These are phyloP conservation scores for Mythimna lalbum DNA, from an alignment of 2,888 invertebrate genomes.

Conservation along the genomic window DNA sequence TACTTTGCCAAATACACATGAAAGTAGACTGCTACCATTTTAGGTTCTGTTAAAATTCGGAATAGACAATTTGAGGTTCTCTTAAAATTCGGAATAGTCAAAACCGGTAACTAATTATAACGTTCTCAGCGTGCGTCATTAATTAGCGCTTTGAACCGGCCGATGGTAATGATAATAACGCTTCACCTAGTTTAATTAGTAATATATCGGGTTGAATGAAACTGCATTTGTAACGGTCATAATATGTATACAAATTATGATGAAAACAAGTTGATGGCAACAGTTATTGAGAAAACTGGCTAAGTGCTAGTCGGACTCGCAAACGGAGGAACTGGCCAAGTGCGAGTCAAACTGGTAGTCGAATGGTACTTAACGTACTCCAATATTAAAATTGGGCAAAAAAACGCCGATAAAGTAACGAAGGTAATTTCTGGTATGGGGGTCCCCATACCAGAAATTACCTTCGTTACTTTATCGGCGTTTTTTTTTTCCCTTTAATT, in stretches of 20 bases:
- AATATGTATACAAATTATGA: background rate
- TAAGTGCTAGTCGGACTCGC: too few species aligned
- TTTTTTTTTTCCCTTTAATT: too few species aligned
- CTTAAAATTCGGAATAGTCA: constrained; percentile 20
- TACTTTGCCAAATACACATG: background rate
- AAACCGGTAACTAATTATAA: constrained; percentile 38
- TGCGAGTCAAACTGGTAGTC: too few species aligned
- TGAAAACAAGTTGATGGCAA: background rate
- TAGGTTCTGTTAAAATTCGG: constrained; percentile 3
- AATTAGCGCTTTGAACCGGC: constrained; percentile 43
- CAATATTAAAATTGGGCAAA: too few species aligned
- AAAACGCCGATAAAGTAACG: background rate
- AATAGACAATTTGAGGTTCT: constrained; percentile 22
- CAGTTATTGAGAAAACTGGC: too few species aligned
- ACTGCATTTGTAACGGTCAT: constrained; percentile 18
- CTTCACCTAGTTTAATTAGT: constrained; percentile 30
- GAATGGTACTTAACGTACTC: background rate
- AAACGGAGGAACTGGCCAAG: too few species aligned
- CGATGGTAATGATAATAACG: constrained; percentile 43
- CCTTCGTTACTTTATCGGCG: background rate
- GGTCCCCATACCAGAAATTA: background rate
- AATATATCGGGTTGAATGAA: constrained; percentile 28
- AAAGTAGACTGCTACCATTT: constrained; percentile 9
- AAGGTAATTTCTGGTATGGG: background rate
- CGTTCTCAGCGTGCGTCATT: constrained; percentile 40